Conservation (phyloP, 2,888 invertebrate species). For the Tetragonisca angustula region DNA sequence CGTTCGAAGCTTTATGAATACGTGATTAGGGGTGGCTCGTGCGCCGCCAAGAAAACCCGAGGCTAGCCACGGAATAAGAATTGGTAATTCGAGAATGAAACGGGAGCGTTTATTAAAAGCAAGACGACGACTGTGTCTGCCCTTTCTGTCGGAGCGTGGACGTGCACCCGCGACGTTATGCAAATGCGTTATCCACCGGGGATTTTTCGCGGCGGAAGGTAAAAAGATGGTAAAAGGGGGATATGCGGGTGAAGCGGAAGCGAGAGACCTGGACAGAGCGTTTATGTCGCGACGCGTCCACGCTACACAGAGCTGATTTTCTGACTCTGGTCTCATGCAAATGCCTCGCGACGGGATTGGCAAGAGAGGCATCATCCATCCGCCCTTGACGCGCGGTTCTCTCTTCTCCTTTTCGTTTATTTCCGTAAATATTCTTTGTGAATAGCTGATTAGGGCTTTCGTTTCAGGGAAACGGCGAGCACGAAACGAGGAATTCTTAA, state of each 20-base stretch:
- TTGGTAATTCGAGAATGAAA: slow-evolving; percentile 52
- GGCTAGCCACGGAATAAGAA: slow-evolving; percentile 55
- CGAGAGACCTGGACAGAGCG: slow-evolving; percentile 24
- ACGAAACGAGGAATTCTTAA: slow-evolving; percentile 70
- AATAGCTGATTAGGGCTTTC: slow-evolving; percentile 64
- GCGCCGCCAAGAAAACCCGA: slow-evolving; percentile 35
- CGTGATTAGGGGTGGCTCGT: slow-evolving; percentile 53
- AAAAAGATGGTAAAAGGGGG: not conserved
- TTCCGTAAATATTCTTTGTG: slow-evolving; percentile 63
- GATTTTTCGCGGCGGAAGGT: slow-evolving; percentile 18
- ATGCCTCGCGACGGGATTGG: slow-evolving; percentile 44
- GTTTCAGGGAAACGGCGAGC: slow-evolving; percentile 49
- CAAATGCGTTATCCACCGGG: slow-evolving; percentile 33
- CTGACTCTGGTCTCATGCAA: slow-evolving; percentile 60
- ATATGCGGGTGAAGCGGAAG: not conserved
- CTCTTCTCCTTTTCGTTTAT: slow-evolving; percentile 20
- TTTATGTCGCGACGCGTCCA: slow-evolving; percentile 45
- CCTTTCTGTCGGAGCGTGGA: slow-evolving; percentile 23
- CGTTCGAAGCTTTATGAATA: slow-evolving; percentile 58
- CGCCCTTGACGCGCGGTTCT: not conserved
- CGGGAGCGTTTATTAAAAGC: slow-evolving; percentile 58
- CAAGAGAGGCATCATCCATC: not conserved
- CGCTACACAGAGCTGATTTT: slow-evolving; percentile 45
- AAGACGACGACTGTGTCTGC: slow-evolving; percentile 37
- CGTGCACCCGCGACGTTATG: slow-evolving; percentile 46